Evolutionary conservation across 2,888 invertebrate genomes (phyloP).

Genomic region (Tanytarsus gracilentus): DNA sequence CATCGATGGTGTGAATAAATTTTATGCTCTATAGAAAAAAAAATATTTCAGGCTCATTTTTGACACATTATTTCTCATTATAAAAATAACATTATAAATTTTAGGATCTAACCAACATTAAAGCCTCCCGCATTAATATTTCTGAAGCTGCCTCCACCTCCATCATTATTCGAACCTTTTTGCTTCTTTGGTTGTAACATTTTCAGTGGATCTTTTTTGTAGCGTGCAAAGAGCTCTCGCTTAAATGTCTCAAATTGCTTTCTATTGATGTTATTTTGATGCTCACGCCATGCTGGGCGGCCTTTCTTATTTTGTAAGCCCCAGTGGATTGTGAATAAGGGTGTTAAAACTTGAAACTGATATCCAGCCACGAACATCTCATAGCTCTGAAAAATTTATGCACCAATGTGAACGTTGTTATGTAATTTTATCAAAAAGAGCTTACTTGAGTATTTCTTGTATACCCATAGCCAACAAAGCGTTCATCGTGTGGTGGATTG

Average conservation of each 20-base stretch:
- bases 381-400: conserved; percentile 58
- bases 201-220: conserved; percentile 58
- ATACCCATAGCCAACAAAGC: conserved; percentile 85
- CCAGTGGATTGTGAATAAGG: conserved; percentile 85
- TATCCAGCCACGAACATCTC: conserved; percentile 87
- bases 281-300: conserved; percentile 76
- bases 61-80: background rate
- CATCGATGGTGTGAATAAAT: too few species aligned
- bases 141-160: background rate
- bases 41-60: too few species aligned
- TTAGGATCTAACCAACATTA: background rate
- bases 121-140: background rate
- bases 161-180: background rate
- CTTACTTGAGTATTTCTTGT: conserved; percentile 83
- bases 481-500: conserved; percentile 76
- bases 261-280: conserved; percentile 73
- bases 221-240: conserved; percentile 68
- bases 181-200: conserved; percentile 38
- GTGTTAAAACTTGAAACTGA: conserved; percentile 77
- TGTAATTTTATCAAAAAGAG: background rate
- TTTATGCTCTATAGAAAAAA: too few species aligned
- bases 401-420: background rate
- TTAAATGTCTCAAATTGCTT: conserved; percentile 77
- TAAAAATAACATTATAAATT: background rate
- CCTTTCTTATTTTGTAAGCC: conserved; percentile 71